Base-by-base conservation (phyloP, 1,140 invertebrate genomes). In the Pygmarrhopalites habei region DNA sequence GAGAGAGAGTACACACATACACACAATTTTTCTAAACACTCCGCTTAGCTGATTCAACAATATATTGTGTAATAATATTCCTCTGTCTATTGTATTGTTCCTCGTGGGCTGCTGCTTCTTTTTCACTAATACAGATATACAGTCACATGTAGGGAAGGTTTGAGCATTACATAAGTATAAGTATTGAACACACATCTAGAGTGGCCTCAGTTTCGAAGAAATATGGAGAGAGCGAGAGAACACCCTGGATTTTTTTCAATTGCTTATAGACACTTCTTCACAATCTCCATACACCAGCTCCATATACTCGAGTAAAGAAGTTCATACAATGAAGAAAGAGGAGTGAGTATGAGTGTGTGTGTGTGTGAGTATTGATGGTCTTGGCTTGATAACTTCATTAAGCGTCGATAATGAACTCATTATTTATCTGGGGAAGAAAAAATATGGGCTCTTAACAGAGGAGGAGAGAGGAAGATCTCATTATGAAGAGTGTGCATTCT, bases 351-450 rank as follows among this genome's bases (percentile, higher is more conserved):
- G n/a, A n/a, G n/a, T n/a, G n/a, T n/a, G n/a, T n/a, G n/a, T 28
- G 14, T 39, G 10, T 30, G 53, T 14, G 49, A 26, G 23, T 56
- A 56, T 32, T 56, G 53, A 56, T 56, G 53, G 53, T 41, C 15
- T 49, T 46, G 4, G 12, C 52, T 46, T 60, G 49, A 60, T 60
- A 52, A 60, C 58, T 51, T 60, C 58, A 60, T 60, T 60, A 60
- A 53, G 44, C 26, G 26, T 29, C 46, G 25, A 30, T 60, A 60
- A 60, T 60, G 58, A 60, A 60, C 58, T 60, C 58, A 60, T 60
- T 60, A 60, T 60, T 60, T 60, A 60, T 60, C 44, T 39, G 10
- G 53, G n/a, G 51, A n/a, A 32, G 53, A 56, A 35, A 56, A 41
- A 56, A 56, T 52, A 52, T 52, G 49, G 49, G 49, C 49, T 52